Evolutionary conservation across 2,888 invertebrate genomes (phyloP), one percentile per base, ranked within the genome.

Genomic region (Brenthis daphne): DNA sequence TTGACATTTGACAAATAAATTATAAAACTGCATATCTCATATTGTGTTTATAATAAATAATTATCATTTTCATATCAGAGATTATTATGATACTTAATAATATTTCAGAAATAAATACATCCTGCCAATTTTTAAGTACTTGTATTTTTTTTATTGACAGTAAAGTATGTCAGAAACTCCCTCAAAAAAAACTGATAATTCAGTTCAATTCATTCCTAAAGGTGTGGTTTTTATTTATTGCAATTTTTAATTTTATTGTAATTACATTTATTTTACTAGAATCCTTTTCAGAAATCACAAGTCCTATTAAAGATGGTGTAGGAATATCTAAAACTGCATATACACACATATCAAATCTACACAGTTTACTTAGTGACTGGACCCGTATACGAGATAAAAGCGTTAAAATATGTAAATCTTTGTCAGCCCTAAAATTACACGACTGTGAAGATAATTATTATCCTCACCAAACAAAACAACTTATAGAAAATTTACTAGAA

Each of bases 301-400:
- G 86, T 24, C 87, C 89, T 8, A 85, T 77, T 68, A 90, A 88
- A 78, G 86, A 88, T 64, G 79, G 79, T 24, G 81, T 85, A 43
- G 89, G 85, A 5, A 78, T 91, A 53, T 83, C 89, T 0, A 90
- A 86, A 78, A 89, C 89, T 0, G 85, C 90, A 8, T 90, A 84
- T 71, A 85, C 85, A 5, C 92, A 92, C 71, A 74, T 90, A 37
- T 84, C 85, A 0, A 85, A 82, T 43, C 76, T 92, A 8, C 87
- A 90, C 70, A 73, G 76, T 0, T 75, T 88, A 13, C 57, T 92
- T 55, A 78, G 70, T 57, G 84, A 90, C 67, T 93, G 93, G 93
- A 69, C 75, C 6, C 80, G 77, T 60, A 67, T 89, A n/a, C 82
- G 78, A 65, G 85, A 82, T 2, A 90, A 87, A 74, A 91, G 92